Percentiles rank a stretch among this genome's conserved stretches.
phyloP scores from a whole-genome alignment of 2,797 vertebrate genomes.

The Acanthurus tractus region DNA sequence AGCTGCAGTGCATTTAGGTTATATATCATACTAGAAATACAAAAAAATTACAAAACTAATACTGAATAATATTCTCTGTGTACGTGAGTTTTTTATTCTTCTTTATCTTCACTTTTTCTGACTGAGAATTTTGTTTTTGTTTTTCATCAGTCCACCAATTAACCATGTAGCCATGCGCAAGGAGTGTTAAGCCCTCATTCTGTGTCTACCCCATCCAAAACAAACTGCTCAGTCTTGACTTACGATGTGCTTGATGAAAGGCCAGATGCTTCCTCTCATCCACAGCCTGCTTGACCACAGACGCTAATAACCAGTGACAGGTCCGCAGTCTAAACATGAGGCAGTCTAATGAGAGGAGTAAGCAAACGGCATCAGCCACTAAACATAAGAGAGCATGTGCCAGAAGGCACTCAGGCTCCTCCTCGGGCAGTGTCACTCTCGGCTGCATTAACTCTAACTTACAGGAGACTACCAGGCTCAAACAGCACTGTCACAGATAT shows the following conservation, averaged over 20 bases:
- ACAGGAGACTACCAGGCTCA: conserved; percentile 65
- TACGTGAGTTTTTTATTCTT: neutral
- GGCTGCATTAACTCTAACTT: conserved; percentile 72
- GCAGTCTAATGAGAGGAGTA: conserved; percentile 78
- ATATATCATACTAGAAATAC: neutral
- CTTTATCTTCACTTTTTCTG: neutral
- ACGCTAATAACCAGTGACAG: conserved; percentile 78
- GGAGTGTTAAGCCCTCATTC: conserved; percentile 37
- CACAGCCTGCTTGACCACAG: conserved; percentile 70
- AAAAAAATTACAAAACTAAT: neutral
- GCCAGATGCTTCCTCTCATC: conserved; percentile 75
- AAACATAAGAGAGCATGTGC: conserved; percentile 73
- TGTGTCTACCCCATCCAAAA: conserved; percentile 38
- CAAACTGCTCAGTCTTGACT: conserved; percentile 66
- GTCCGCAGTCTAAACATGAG: conserved; percentile 74
- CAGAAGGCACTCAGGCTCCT: conserved; percentile 70
- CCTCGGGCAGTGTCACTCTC: conserved; percentile 57
- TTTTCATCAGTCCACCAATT: conserved; percentile 37
- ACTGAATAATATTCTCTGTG: neutral
- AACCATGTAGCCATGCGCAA: conserved; percentile 22
- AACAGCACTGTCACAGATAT: conserved; percentile 60
- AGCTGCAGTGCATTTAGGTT: neutral
- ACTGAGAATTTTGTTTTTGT: conserved; percentile 4
- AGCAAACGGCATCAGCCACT: conserved; percentile 79
- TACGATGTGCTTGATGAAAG: conserved; percentile 64